Evolutionary conservation across 2,113 vertebrate species (phyloP), one percentile per base, ranked within the genome.

Genomic region (Alectura lathami): DNA sequence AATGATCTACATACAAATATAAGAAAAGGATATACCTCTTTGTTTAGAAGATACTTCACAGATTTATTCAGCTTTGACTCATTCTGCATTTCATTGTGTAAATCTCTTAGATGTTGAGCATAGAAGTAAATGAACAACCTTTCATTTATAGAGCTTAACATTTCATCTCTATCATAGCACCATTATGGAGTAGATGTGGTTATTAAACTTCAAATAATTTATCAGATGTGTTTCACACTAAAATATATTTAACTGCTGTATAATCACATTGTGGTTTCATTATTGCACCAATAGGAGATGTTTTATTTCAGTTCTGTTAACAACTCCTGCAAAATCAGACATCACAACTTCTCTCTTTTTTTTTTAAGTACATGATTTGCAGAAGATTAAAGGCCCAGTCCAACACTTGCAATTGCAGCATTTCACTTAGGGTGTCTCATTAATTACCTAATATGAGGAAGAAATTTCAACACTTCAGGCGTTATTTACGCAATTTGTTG

Each of bases 151-250:
- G 82, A 94, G 32, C 36, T 80, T 17, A 82, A 67, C 34, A 48
- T 92, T 98, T 95, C 77, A 94, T 97, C 96, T 96, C 94, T 97
- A 96, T 96, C 96, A 95, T 78, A 67, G 54, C 32, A 91, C 85
- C 95, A 17, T 97, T 97, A 96, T 90, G 69, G 94, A 95, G 89
- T 86, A 94, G 85, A 93, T 4, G 22, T 94, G 86, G 88, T 96
- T 97, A 98, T 98, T 97, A 97, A 95, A 97, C 94, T 95, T 86
- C 89, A 94, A 96, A 94, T 97, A 96, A 97, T 97, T 97, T 94
- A 94, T 94, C 96, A 95, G 75, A 96, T 93, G 57, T 93, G 78
- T 97, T 97, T 96, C 88, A 95, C 91, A 94, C 87, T 96, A 54
- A 84, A 93, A 91, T 86, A 66, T 54, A 66, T 94, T 89, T 83